phyloP scores from a whole-genome alignment of 2,888 invertebrate species.

The Hypercompe scribonia region DNA sequence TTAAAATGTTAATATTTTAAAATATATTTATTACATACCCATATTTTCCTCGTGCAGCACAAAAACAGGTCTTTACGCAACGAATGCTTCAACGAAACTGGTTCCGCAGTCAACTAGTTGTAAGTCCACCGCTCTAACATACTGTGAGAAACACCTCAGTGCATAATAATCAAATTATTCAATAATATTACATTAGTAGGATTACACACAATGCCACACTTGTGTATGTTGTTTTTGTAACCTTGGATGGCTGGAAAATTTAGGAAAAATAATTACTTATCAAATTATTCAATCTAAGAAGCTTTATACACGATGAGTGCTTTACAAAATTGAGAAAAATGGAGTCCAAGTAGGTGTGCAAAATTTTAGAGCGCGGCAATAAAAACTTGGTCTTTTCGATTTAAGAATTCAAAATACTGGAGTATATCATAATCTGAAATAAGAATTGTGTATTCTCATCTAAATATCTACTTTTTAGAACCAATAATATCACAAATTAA shows the following conservation, averaged over 20 bases:
- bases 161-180: slow-evolving; percentile 20
- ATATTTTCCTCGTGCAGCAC: slow-evolving; percentile 5
- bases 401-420: no score
- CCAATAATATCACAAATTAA: no score
- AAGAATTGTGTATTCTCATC: no score
- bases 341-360: no score
- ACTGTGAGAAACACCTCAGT: background rate
- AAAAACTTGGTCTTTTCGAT: no score
- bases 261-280: background rate
- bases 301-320: background rate
- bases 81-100: slow-evolving; percentile 13
- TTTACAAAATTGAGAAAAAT: background rate
- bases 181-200: slow-evolving; percentile 13
- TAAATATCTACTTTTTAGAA: no score
- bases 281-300: background rate
- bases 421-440: no score
- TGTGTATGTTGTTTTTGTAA: background rate
- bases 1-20: background rate
- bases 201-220: background rate
- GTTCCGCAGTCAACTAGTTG: slow-evolving; percentile 5
- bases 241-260: background rate
- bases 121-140: background rate
- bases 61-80: slow-evolving; percentile 12
- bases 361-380: no score
- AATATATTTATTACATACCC: slow-evolving; percentile 12